Conservation (phyloP, 1,140 invertebrate species). For the Ips nitidus region DNA sequence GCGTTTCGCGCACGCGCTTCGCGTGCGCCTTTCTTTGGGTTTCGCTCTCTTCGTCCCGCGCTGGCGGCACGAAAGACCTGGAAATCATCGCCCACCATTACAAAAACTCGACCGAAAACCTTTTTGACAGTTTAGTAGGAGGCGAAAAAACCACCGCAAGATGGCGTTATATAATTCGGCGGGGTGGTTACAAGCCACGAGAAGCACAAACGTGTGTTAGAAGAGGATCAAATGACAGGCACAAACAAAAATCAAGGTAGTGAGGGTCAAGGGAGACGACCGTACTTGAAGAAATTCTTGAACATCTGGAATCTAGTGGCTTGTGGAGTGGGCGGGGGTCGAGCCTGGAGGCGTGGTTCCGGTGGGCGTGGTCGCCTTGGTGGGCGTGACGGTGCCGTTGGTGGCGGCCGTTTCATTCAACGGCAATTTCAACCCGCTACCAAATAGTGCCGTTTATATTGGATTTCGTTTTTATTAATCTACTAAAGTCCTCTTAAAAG, state of each 20-base stretch:
- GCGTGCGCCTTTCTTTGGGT: conserved; percentile 95
- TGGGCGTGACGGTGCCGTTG: conserved; percentile 16
- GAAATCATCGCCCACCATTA: not conserved
- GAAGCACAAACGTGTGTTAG: not conserved
- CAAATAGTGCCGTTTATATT: not conserved
- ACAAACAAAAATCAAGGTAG: conserved; percentile 6
- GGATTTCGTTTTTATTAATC: not conserved
- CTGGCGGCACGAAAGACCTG: conserved; percentile 89
- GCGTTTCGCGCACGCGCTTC: conserved; percentile 90
- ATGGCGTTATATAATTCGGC: not conserved
- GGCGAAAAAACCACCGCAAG: no score
- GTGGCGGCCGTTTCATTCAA: conserved; percentile 20
- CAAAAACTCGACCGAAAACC: no score
- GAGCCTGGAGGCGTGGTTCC: conserved; percentile 48
- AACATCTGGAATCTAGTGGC: conserved; percentile 84
- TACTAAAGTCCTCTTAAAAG: no score
- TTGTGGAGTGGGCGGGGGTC: conserved; percentile 61
- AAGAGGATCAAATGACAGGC: not conserved
- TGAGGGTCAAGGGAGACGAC: conserved; percentile 28
- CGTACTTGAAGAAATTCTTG: conserved; percentile 94
- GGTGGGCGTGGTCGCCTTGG: conserved; percentile 42
- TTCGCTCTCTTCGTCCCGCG: conserved; percentile 94
- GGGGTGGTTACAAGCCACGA: not conserved
- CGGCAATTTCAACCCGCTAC: conserved; percentile 34
- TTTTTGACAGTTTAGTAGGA: no score